A percentile compares a stretch with the other conserved stretches of the same genome.
phyloP scores from a whole-genome alignment of 2,113 vertebrate species.

The Phaethornis superciliosus region DNA sequence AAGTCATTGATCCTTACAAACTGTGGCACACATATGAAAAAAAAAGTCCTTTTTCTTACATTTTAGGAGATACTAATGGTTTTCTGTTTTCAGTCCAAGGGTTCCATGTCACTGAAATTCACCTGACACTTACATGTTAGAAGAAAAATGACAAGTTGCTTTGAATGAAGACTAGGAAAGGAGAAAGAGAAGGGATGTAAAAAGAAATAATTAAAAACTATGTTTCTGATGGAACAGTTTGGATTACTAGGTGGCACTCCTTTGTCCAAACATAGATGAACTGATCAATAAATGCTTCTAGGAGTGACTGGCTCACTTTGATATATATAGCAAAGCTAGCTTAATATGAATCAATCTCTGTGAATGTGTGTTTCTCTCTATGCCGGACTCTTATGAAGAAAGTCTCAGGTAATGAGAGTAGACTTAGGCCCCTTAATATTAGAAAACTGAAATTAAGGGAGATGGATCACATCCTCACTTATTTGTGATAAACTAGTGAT shows the following conservation, averaged over 20 bases:
- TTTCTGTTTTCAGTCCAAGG: neutral
- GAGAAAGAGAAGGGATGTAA: neutral
- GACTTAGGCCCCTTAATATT: neutral
- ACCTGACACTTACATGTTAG: neutral
- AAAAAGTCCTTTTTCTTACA: neutral
- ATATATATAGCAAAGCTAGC: neutral
- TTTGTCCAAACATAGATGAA: neutral
- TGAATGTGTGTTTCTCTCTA: neutral
- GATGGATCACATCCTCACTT: neutral
- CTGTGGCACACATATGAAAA: neutral
- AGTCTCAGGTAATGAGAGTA: neutral
- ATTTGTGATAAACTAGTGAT: neutral
- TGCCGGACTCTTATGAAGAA: neutral
- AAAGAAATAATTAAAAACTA: neutral
- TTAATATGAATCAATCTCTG: neutral
- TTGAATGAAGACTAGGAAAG: neutral
- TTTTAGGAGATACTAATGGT: neutral
- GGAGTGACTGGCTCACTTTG: neutral
- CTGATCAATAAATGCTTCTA: conserved; percentile 1
- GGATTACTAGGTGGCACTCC: neutral
- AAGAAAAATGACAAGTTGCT: neutral
- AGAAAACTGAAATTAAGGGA: neutral
- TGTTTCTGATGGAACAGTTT: neutral
- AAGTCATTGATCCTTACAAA: neutral
- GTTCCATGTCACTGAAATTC: neutral